Base-by-base conservation (phyloP, 2,113 vertebrate genomes). In the Proterorhinus semilunaris region DNA sequence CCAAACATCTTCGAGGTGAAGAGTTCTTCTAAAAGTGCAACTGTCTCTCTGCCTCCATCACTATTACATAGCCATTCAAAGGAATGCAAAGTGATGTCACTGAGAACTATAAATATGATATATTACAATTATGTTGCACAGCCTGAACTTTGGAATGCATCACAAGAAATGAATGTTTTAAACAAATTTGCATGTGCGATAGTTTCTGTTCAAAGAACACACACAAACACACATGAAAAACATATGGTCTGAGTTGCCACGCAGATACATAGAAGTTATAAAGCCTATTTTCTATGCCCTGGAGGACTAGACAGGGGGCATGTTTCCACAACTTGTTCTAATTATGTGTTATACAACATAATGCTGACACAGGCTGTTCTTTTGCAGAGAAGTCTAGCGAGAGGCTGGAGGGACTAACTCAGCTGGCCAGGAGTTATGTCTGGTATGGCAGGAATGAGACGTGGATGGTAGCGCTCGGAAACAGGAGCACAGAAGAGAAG, bases 341-440 rank as follows among this genome's bases (percentile, higher is more conserved):
- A 83, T 86, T 81, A 86, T 81, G 71, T 75, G 74, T 83, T 83
- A 74, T 83, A 78, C 69, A 76, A 73, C 74, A 45, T 58, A 79
- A 79, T 53, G 81, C 76, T 86, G 84, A 86, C 81, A 73, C 66
- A 21, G 65, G 68, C 75, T 74, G 75, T 81, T 79, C 78, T 78
- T 77, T 67, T 55, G 68, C 79, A 67, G 64, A 74, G 43, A 76
- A 36, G 66, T 75, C 66, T 51, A 12, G 52, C 45, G n/a, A 66
- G 57, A 75, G 62, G 46, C 76, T 78, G 58, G 57, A 72, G 78
- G 53, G 55, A 47, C 78, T 62, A 69, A 72, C 76, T 83, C 81
- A 83, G 81, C 74, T 83, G 81, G 79, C 74, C 69, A 81, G 54
- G 68, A 83, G 81, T 50, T 80, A 86, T 83, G 84, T 83, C 76